Conservation (phyloP, 2,113 vertebrate species). For the Danionella cerebrum region DNA sequence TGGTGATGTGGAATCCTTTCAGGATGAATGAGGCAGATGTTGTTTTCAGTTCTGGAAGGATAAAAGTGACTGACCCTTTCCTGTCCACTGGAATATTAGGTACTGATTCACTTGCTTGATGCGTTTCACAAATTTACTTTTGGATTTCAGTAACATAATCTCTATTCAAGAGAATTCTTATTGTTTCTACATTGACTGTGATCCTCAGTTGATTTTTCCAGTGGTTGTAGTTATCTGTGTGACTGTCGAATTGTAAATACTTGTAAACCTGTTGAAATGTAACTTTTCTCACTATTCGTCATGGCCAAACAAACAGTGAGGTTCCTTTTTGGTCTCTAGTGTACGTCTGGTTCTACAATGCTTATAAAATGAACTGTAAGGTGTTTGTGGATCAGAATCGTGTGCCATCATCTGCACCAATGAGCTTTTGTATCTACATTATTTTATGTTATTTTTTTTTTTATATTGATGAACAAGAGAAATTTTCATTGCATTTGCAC, state of each 20-base stretch:
- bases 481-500: not conserved
- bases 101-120: not conserved
- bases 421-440: not conserved
- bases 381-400: conserved; percentile 6
- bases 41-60: conserved; percentile 36
- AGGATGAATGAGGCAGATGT: conserved; percentile 23
- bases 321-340: not conserved
- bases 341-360: not conserved
- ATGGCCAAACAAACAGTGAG: not conserved
- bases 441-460: not conserved
- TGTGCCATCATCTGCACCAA: not conserved
- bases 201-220: conserved; percentile 13
- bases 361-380: conserved; percentile 2
- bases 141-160: not conserved
- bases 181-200: conserved; percentile 27
- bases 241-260: conserved; percentile 26
- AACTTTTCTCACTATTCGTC: conserved; percentile 10
- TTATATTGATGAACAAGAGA: not conserved
- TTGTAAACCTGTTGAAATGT: conserved; percentile 7
- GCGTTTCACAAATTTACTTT: not conserved
- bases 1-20: conserved; percentile 6
- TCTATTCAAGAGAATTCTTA: conserved; percentile 6
- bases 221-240: conserved; percentile 11
- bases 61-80: conserved; percentile 34
- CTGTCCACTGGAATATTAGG: conserved; percentile 44